Base-by-base conservation (phyloP, 2,797 vertebrate genomes). In the Hemibagrus guttatus region DNA sequence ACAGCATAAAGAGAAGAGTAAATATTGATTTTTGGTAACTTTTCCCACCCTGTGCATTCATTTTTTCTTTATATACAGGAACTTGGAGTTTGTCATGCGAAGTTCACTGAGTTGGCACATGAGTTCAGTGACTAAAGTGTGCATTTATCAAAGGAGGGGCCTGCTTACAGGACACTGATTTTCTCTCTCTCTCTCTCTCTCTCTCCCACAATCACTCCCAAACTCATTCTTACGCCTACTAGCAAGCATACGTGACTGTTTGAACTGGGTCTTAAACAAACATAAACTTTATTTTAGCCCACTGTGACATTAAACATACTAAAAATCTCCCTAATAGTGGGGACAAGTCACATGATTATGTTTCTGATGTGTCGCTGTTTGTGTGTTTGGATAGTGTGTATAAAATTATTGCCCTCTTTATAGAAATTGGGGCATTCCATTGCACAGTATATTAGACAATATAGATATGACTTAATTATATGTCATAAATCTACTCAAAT, bases 111-210 rank as follows among this genome's bases (percentile, higher is more conserved):
- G 79, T 75, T 94, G 92, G 89, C 91, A 92, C 92, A 94, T 93
- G 89, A 93, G 46, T 39, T 42, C 58, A 54, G 17, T 49, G n/a
- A 61, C 52, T 66, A 80, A 86, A 75, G 89, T 90, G 91, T 88
- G 91, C 92, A 92, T 96, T 95, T 95, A 94, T 94, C 94, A 52
- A 95, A 95, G 95, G 95, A 91, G 95, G 92, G 94, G 92, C 87
- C 71, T 93, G 21, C 69, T 26, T 74, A 49, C 74, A 56, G 74
- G 93, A 93, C 91, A 89, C 90, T 88, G 23, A 90, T 90, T 92
- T 91, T 92, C 91, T 92, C 87, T 69, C 85, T 87, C 91, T 91
- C 89, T 84, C 46, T 54, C 52, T 42, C 39, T 63, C n/a, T 23
- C 13, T 56, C 52, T 58, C 4, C 58, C 35, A 58, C 28, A 39